Evolutionary conservation across 2,888 invertebrate genomes (phyloP).

Genomic region (Bhutanitis thaidina): DNA sequence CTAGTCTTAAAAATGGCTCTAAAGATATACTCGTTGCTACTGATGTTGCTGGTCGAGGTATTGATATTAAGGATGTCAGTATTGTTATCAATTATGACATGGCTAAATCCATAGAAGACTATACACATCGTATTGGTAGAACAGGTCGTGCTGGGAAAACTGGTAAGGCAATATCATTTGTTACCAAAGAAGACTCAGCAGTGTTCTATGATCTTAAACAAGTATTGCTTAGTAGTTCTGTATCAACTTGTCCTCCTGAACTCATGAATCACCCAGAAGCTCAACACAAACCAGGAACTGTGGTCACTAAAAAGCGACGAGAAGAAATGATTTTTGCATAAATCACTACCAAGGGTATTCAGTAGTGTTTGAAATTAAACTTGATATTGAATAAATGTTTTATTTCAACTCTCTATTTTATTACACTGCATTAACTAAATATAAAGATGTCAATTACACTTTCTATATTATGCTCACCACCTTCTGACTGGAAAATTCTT

Average conservation of each 20-base stretch:
- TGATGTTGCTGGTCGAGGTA: slow-evolving; percentile 99
- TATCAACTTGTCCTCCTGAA: slow-evolving; percentile 97
- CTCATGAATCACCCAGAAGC: slow-evolving; percentile 99
- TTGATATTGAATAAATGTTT: background rate
- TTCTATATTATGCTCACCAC: background rate
- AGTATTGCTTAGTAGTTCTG: slow-evolving; percentile 91
- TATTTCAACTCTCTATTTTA: slow-evolving; percentile 4
- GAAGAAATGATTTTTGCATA: slow-evolving; percentile 98
- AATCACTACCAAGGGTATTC: slow-evolving; percentile 22
- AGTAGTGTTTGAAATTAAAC: slow-evolving; percentile 5
- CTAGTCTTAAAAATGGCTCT: slow-evolving; percentile 95
- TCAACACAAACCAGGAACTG: slow-evolving; percentile 97
- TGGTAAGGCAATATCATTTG: slow-evolving; percentile 97
- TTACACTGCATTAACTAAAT: slow-evolving; percentile 10
- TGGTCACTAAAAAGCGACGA: slow-evolving; percentile 94
- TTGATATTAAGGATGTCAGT: slow-evolving; percentile 99
- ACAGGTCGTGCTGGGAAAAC: slow-evolving; percentile 99
- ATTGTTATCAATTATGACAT: slow-evolving; percentile 99
- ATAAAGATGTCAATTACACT: background rate
- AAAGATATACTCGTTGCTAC: slow-evolving; percentile 99
- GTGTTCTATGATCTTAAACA: slow-evolving; percentile 99
- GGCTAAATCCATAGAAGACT: slow-evolving; percentile 99
- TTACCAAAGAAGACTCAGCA: slow-evolving; percentile 97
- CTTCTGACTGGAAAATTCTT: too few species aligned
- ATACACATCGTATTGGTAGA: slow-evolving; percentile 98